Percentiles rank a stretch among this genome's conserved stretches.
Evolutionary conservation across 2,888 invertebrate species (phyloP).

Genomic region (Panopea generosa): DNA sequence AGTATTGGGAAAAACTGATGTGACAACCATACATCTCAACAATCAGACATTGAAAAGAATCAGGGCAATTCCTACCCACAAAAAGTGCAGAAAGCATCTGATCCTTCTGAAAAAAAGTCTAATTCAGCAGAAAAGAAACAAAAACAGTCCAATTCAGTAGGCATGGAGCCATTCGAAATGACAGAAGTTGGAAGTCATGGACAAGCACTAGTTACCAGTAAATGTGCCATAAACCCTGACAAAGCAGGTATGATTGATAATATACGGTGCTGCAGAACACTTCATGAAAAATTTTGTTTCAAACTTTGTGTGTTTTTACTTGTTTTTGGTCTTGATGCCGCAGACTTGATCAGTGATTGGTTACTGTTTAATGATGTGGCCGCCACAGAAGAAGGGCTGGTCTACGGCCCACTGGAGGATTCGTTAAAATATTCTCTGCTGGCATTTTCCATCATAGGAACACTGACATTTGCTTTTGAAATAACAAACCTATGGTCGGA

Average conservation of each 20-base stretch:
- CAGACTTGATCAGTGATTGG: conserved; percentile 73
- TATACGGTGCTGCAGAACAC: conserved; percentile 51
- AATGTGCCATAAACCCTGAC: too few species aligned
- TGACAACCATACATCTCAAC: too few species aligned
- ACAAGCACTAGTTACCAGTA: too few species aligned
- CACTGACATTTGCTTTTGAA: conserved; percentile 67
- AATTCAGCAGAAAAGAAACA: too few species aligned
- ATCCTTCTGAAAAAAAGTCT: too few species aligned
- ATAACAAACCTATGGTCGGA: conserved; percentile 64
- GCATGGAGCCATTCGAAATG: too few species aligned
- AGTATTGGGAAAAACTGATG: too few species aligned
- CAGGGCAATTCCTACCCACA: too few species aligned
- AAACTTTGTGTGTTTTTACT: conserved; percentile 65
- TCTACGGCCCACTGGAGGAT: conserved; percentile 68
- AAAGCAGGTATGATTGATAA: conserved; percentile 26
- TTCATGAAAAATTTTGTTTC: conserved; percentile 59
- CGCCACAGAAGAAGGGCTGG: conserved; percentile 65
- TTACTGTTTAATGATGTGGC: conserved; percentile 65
- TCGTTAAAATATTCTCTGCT: conserved; percentile 52
- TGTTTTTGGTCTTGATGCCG: conserved; percentile 64
- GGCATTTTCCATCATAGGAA: conserved; percentile 69
- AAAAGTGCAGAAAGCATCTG: too few species aligned
- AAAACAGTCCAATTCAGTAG: too few species aligned
- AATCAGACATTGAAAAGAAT: too few species aligned
- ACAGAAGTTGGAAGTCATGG: too few species aligned